A percentile compares a stretch with the other conserved stretches of the same genome.
Evolutionary conservation across 1,140 invertebrate genomes (phyloP).

Genomic region (Bathynomus jamesi): DNA sequence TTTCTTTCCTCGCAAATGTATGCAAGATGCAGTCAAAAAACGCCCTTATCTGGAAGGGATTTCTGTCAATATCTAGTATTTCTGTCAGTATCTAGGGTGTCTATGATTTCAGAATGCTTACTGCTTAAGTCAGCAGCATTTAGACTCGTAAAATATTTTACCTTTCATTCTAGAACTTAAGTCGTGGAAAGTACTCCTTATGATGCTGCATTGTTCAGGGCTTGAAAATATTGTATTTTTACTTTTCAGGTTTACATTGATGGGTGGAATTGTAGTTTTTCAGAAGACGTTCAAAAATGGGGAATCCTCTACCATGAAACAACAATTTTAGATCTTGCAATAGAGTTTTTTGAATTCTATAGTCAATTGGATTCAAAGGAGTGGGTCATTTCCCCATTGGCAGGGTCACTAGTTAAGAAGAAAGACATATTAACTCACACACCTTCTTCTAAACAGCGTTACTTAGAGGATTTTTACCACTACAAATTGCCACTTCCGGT

Average conservation of each 20-base stretch:
- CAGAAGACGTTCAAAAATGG: conserved; percentile 30
- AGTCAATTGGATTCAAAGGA: conserved; percentile 47
- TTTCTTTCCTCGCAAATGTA: too few species aligned
- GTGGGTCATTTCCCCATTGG: conserved; percentile 49
- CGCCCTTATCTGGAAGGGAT: neutral
- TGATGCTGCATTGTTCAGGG: neutral
- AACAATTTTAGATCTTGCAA: conserved; percentile 46
- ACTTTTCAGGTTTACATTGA: conserved; percentile 37
- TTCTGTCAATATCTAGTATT: neutral
- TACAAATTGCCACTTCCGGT: conserved; percentile 39
- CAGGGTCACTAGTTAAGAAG: conserved; percentile 46
- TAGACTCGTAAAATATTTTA: too few species aligned
- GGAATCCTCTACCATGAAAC: conserved; percentile 25
- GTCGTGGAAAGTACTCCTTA: too few species aligned
- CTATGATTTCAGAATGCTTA: neutral
- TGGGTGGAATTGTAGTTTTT: conserved; percentile 49
- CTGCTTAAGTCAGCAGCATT: too few species aligned
- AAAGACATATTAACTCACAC: conserved; percentile 42
- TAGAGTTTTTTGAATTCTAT: conserved; percentile 56
- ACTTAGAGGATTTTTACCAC: conserved; percentile 44
- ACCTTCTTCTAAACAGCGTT: conserved; percentile 42
- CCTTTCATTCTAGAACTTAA: too few species aligned
- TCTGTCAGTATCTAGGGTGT: neutral
- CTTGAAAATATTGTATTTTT: too few species aligned
- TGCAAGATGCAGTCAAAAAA: neutral